These are phyloP conservation scores for Eretmocerus hayati DNA, from an alignment of 2,888 invertebrate species.

Conservation along the genomic window DNA sequence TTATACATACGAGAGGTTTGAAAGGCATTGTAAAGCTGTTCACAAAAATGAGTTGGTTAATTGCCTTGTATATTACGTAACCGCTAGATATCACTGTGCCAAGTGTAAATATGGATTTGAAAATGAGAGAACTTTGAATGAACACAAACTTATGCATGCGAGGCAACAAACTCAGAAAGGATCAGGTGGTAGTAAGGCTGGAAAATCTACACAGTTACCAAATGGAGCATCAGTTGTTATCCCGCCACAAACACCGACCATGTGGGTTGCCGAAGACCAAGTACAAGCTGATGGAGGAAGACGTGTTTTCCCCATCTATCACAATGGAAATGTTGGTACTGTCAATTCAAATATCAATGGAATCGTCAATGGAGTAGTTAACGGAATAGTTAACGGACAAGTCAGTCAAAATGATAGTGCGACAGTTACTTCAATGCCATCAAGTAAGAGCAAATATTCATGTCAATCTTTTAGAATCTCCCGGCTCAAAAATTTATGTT, in stretches of 20 bases:
- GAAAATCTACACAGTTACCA: neutral
- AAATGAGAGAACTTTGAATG: constrained; percentile 14
- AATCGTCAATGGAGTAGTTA: constrained; percentile 1
- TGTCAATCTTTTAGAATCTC: too few relatives aligned
- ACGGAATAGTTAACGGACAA: neutral
- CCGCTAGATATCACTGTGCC: constrained; percentile 20
- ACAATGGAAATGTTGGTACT: too few relatives aligned
- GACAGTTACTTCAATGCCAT: neutral
- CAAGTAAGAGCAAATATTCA: neutral
- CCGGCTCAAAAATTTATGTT: too few relatives aligned
- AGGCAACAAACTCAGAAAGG: neutral
- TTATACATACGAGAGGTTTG: constrained; percentile 23
- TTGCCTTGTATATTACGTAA: constrained; percentile 14
- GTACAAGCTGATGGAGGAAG: constrained; percentile 9
- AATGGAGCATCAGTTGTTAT: neutral
- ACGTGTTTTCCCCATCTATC: constrained; percentile 11
- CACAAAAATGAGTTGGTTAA: constrained; percentile 9
- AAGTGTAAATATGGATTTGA: constrained; percentile 27
- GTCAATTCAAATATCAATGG: constrained; percentile 12
- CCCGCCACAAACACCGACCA: neutral
- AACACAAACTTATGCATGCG: constrained; percentile 23
- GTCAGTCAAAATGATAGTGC: neutral
- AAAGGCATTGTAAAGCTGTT: constrained; percentile 25
- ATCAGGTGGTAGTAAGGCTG: too few relatives aligned
- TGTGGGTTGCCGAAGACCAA: constrained; percentile 11